Conservation (phyloP, 2,113 vertebrate genomes). For the Thomomys bottae region DNA sequence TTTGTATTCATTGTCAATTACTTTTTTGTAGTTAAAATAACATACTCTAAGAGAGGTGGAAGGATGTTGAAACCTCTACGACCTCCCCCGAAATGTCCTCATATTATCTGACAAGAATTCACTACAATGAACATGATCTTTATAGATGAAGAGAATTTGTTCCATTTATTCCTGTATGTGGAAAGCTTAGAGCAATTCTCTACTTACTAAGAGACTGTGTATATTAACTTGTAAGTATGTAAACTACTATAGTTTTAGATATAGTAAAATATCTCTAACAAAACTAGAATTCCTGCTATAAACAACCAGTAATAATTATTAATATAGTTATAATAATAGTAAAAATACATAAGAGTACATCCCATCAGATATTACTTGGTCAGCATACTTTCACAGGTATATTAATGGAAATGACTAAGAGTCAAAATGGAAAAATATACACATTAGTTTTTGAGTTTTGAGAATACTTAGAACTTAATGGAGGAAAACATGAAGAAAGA, state of each 20-base stretch:
- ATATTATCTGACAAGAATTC: not conserved
- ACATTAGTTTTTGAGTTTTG: not conserved
- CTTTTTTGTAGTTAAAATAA: conserved; percentile 22
- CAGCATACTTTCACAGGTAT: not conserved
- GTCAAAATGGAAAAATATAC: not conserved
- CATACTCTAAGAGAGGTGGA: not conserved
- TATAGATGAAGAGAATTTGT: not conserved
- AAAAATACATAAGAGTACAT: not conserved
- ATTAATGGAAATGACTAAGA: not conserved
- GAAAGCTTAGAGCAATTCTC: not conserved
- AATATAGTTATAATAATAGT: not conserved
- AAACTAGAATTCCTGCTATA: not conserved
- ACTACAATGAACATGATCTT: not conserved
- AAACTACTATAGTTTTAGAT: not conserved
- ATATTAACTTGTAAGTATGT: not conserved
- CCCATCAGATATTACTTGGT: not conserved
- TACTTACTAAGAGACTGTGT: not conserved
- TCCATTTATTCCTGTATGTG: no score
- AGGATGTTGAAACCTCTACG: not conserved
- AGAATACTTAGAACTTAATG: not conserved
- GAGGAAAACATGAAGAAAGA: not conserved
- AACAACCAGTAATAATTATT: not conserved
- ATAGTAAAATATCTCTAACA: not conserved
- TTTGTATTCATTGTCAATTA: not conserved
- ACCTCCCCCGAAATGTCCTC: no score